A percentile compares a stretch with the other conserved stretches of the same genome.
Evolutionary conservation across 1,140 invertebrate species (phyloP).

Genomic region (Eueides isabella): DNA sequence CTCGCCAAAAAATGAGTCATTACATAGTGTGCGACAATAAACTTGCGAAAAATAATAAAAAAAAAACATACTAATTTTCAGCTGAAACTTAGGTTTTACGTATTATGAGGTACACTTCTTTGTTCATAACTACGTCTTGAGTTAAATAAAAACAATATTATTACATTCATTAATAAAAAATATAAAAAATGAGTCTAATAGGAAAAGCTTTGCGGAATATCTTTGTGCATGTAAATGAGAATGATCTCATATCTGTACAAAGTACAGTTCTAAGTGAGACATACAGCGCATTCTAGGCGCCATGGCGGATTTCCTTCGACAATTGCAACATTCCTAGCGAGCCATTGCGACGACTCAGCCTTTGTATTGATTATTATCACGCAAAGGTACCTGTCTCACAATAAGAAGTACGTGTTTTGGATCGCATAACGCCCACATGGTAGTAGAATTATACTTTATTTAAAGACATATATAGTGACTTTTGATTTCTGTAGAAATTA

Average conservation of each 20-base stretch:
- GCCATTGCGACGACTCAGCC: conserved; percentile 62
- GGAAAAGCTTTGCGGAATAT: conserved; percentile 30
- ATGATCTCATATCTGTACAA: conserved; percentile 67
- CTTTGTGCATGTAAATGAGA: conserved; percentile 59
- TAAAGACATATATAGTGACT: no score
- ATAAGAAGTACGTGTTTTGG: conserved; percentile 28
- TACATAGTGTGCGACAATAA: conserved; percentile 51
- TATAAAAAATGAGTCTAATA: background rate
- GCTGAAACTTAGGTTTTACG: background rate
- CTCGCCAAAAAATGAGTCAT: conserved; percentile 71
- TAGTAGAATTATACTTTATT: conserved; percentile 21
- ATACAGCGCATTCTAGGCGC: conserved; percentile 59
- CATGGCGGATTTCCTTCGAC: conserved; percentile 75
- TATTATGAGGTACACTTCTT: background rate
- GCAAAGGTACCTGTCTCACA: conserved; percentile 13
- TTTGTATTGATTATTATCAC: conserved; percentile 40
- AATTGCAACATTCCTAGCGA: conserved; percentile 67
- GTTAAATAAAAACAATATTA: background rate
- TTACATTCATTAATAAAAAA: background rate
- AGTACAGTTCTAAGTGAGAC: conserved; percentile 49
- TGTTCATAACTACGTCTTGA: background rate
- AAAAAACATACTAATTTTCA: background rate
- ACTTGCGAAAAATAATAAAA: conserved; percentile 46
- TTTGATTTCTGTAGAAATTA: no score
- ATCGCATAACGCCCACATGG: conserved; percentile 32